phyloP scores from a whole-genome alignment of 1,140 invertebrate genomes.

The Chrysomallon squamiferum region DNA sequence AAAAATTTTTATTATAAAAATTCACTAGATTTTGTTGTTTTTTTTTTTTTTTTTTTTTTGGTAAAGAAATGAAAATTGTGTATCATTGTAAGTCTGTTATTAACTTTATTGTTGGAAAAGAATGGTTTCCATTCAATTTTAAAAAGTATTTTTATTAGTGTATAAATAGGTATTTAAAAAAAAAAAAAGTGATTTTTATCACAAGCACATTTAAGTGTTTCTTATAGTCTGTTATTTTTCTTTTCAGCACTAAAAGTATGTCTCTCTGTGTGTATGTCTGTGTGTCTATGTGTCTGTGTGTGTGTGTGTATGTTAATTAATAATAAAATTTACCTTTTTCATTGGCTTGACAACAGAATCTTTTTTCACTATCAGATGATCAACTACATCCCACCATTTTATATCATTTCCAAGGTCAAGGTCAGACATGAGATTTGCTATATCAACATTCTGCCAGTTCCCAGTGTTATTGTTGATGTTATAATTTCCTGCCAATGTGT shows the following conservation, averaged over 20 bases:
- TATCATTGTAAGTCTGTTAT: not conserved
- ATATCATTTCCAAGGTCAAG: not conserved
- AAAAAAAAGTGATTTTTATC: no score
- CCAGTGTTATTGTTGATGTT: no score
- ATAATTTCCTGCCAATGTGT: no score
- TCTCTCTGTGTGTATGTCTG: no score
- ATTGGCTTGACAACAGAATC: slow-evolving; percentile 12
- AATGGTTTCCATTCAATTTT: not conserved
- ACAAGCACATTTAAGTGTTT: no score
- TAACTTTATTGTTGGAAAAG: not conserved
- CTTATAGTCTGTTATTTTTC: no score
- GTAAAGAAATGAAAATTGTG: not conserved
- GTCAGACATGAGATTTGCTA: slow-evolving; percentile 2
- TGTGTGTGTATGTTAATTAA: no score
- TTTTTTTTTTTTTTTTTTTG: not conserved
- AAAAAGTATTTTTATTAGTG: not conserved
- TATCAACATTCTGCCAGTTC: slow-evolving; percentile 15
- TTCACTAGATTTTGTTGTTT: not conserved
- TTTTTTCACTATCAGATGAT: slow-evolving; percentile 1
- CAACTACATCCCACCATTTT: slow-evolving; percentile 11
- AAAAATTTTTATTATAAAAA: not conserved
- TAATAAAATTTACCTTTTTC: slow-evolving; percentile 12
- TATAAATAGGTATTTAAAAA: not conserved
- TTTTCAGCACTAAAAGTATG: no score
- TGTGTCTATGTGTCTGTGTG: no score